Evolutionary conservation across 2,888 invertebrate genomes (phyloP).

Genomic region (Homarus gammarus): DNA sequence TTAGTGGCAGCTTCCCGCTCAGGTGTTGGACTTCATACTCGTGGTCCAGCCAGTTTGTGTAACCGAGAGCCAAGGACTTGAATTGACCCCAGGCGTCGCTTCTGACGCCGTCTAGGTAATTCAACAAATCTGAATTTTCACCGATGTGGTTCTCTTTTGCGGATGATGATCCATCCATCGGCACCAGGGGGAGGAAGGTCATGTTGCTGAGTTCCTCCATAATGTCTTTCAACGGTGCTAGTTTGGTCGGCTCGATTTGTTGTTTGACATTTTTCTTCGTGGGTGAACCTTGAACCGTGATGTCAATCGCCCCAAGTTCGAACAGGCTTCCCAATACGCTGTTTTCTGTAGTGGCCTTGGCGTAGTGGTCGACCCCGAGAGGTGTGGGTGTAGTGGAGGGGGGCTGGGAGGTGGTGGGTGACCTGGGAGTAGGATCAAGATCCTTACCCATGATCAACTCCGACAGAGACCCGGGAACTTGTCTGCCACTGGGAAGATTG

Average conservation of each 20-base stretch:
- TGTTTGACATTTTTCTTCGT: background rate
- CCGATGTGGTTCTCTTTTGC: background rate
- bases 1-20: constrained; percentile 49
- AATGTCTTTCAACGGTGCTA: constrained; percentile 7
- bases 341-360: background rate
- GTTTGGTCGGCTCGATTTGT: background rate
- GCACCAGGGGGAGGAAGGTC: constrained; percentile 56
- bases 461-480: background rate
- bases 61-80: constrained; percentile 54
- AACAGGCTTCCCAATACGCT: constrained; percentile 48
- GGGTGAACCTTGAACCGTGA: background rate
- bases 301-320: constrained; percentile 28
- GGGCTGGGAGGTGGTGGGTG: background rate
- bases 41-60: constrained; percentile 58
- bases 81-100: constrained; percentile 69
- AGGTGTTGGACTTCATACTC: constrained; percentile 51
- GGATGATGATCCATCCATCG: background rate
- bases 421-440: background rate
- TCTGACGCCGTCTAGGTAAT: constrained; percentile 54
- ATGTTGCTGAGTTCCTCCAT: constrained; percentile 40
- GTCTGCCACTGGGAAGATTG: background rate
- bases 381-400: background rate
- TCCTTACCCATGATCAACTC: background rate
- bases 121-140: background rate
- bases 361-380: background rate